Conservation (phyloP, 1,140 invertebrate genomes). For the Diabrotica virgifera region DNA sequence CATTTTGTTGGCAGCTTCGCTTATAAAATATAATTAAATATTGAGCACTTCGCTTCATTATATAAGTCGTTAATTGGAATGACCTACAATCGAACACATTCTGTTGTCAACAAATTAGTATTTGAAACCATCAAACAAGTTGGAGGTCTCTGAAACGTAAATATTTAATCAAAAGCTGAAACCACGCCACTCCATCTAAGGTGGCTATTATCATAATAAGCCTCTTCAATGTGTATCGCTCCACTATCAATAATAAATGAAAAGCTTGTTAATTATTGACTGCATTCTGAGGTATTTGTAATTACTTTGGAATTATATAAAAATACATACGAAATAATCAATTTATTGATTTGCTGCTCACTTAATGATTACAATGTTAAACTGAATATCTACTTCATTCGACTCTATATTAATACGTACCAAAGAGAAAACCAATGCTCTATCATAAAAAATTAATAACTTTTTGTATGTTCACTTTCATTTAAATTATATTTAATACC, state of each 20-base stretch:
- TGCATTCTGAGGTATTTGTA: background rate
- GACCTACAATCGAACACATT: background rate
- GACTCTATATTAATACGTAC: too few relatives aligned
- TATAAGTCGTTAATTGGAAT: background rate
- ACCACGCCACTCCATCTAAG: background rate
- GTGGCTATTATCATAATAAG: background rate
- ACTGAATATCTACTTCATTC: too few relatives aligned
- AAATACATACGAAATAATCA: background rate
- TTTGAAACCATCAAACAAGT: background rate
- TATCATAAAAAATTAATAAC: too few relatives aligned
- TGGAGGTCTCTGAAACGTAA: background rate
- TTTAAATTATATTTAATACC: too few relatives aligned
- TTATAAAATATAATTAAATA: background rate
- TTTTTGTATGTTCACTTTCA: too few relatives aligned
- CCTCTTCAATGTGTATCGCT: background rate
- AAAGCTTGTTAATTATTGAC: background rate
- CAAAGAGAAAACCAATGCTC: too few relatives aligned
- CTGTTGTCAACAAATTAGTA: background rate
- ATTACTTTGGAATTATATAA: background rate
- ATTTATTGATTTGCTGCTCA: background rate
- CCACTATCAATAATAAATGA: background rate
- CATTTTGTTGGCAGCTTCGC: too few relatives aligned
- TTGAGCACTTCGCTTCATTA: background rate
- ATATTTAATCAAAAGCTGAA: background rate
- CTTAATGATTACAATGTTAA: too few relatives aligned